A percentile compares a stretch with the other conserved stretches of the same genome.
Evolutionary conservation across 1,140 invertebrate species (phyloP).

Genomic region (Amphibalanus amphitrite): DNA sequence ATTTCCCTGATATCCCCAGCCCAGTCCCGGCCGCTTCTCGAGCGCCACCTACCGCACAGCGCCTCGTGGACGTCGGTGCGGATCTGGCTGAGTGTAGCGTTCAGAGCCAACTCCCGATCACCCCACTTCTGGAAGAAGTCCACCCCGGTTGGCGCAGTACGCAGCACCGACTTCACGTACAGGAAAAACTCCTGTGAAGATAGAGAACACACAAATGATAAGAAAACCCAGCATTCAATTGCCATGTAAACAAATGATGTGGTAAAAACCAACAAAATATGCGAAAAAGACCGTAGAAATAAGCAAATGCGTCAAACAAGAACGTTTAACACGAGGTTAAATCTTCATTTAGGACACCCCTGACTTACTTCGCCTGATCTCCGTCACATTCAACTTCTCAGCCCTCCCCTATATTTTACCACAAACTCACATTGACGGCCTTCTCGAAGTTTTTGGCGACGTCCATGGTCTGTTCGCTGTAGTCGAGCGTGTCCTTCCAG

Average conservation of each 20-base stretch:
- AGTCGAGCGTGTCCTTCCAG: constrained; percentile 97
- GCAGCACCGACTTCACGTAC: not conserved
- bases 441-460: constrained; percentile 44
- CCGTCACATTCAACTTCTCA: no score
- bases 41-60: constrained; percentile 43
- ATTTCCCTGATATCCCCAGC: no score
- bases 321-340: no score
- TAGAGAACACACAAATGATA: not conserved
- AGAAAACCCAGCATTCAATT: not conserved
- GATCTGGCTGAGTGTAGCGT: constrained; percentile 40
- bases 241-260: not conserved
- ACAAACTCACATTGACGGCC: not conserved
- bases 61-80: constrained; percentile 61
- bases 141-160: constrained; percentile 15
- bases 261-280: not conserved
- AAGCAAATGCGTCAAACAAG: no score
- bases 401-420: no score
- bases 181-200: not conserved
- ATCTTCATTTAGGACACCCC: no score
- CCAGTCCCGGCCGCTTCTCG: no score
- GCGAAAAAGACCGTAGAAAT: not conserved
- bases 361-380: no score
- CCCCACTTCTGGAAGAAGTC: constrained; percentile 31
- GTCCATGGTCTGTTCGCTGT: constrained; percentile 90
- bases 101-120: constrained; percentile 26